Evolutionary conservation across 2,888 invertebrate species (phyloP).

Genomic region (Carabus problematicus): DNA sequence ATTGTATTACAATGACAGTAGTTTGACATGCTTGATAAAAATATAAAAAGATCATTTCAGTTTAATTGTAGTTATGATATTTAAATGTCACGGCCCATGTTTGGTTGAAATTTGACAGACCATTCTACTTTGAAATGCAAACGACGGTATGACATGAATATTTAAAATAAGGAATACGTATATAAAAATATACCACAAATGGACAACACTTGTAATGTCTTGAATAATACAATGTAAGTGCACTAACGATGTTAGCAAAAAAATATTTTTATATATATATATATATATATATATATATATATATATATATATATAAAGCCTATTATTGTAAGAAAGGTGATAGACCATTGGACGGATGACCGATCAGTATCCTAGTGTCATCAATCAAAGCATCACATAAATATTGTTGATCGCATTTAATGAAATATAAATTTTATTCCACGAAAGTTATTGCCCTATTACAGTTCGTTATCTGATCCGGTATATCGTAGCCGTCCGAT

Average conservation of each 20-base stretch:
- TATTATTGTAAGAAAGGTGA: neutral
- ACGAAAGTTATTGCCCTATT: conserved; percentile 34
- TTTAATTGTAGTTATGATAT: too few species aligned
- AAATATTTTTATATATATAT: neutral
- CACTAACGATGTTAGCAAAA: neutral
- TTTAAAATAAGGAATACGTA: too few species aligned
- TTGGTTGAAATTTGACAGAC: too few species aligned
- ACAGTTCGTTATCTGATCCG: conserved; percentile 34
- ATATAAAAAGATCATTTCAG: too few species aligned
- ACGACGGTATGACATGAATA: too few species aligned
- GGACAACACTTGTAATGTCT: too few species aligned
- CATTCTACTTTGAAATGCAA: too few species aligned
- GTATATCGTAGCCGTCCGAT: neutral
- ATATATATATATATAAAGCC: neutral
- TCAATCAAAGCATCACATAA: conserved; percentile 39
- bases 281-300: conserved; percentile 4
- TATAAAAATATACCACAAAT: too few species aligned
- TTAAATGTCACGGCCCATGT: too few species aligned
- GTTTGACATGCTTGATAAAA: too few species aligned
- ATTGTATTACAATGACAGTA: too few species aligned
- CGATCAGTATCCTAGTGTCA: conserved; percentile 25
- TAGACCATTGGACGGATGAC: conserved; percentile 14
- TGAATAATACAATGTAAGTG: too few species aligned
- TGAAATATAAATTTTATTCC: conserved; percentile 36
- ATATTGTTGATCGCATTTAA: conserved; percentile 37